These are phyloP conservation scores for Nasua narica DNA, from an alignment of 2,797 vertebrate genomes.

Conservation along the genomic window DNA sequence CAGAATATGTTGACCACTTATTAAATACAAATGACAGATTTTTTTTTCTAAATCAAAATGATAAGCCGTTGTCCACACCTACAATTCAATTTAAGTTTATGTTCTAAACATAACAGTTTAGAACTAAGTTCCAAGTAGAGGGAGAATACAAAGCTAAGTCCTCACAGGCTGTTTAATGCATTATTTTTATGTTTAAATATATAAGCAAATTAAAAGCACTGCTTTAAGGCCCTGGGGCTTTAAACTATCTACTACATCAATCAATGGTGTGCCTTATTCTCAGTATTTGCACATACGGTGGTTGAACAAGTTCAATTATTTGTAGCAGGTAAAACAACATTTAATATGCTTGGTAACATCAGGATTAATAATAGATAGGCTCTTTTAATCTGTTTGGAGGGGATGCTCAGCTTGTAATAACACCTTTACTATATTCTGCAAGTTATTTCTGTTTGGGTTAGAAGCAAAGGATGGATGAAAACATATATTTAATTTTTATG, in stretches of 20 bases:
- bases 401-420: slow-evolving; percentile 43
- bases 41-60: not conserved
- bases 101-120: too few relatives aligned
- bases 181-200: slow-evolving; percentile 3
- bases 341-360: slow-evolving; percentile 69
- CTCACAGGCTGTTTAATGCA: slow-evolving; percentile 3
- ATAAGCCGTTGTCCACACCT: not conserved
- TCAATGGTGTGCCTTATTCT: slow-evolving; percentile 45
- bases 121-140: slow-evolving; percentile 43
- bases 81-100: slow-evolving; percentile 32
- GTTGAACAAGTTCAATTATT: slow-evolving; percentile 66
- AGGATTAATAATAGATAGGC: slow-evolving; percentile 74
- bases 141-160: slow-evolving; percentile 1
- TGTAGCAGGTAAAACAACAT: slow-evolving; percentile 70
- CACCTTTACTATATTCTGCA: not conserved
- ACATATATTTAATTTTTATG: slow-evolving; percentile 42
- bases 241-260: slow-evolving; percentile 52
- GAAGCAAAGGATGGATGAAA: slow-evolving; percentile 13
- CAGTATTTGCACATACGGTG: slow-evolving; percentile 50
- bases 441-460: slow-evolving; percentile 36
- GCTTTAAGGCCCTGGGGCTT: not conserved
- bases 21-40: not conserved
- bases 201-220: slow-evolving; percentile 32
- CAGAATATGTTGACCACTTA: not conserved
- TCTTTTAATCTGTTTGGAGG: slow-evolving; percentile 69